Base-by-base conservation (phyloP, 2,888 invertebrate species). In the Eupithecia exiguata region DNA sequence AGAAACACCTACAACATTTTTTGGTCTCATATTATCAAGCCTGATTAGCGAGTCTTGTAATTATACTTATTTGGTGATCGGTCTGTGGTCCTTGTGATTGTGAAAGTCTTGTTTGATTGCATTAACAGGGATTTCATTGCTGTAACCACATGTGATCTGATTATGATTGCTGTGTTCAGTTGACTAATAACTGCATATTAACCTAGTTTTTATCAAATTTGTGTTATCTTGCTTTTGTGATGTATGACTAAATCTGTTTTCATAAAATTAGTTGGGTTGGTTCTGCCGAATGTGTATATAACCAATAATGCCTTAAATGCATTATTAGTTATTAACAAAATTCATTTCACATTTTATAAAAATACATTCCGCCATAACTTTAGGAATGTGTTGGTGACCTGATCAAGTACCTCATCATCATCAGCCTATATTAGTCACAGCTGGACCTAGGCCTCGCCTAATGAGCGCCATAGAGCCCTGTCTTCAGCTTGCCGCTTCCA, bases 1-100 rank as follows among this genome's bases (percentile, higher is more conserved):
- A 58, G 58, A 58, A 71, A 74, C 81, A 70, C 77, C 81, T 30
- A 80, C 84, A 70, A 72, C 76, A 72, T 89, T 92, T 80, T 91
- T 82, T 84, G 87, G 86, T 77, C 84, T 91, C 71, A 85, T 90
- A 71, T 81, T 91, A 76, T 78, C 87, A 69, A 85, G 78, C 74
- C 73, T 92, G 70, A 84, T 92, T 82, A 85, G 90, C 53, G 88
- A 90, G 84, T 83, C 84, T 81, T 89, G 92, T 92, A 92, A 92
- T 81, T 91, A 89, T 83, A 70, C 63, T 75, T 75, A 74, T 75
- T 36, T 75, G 74, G 78, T 77, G 79, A 53, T 72, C 79, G 72
- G 72, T 75, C 77, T 84, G 76, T 81, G 77, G 78, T 71, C 68
- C 25, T 71, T 66, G 71, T 80, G n/a, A 74, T 76, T 79, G 71